Conservation (phyloP, 2,797 vertebrate genomes). For the Scarus forsteni region DNA sequence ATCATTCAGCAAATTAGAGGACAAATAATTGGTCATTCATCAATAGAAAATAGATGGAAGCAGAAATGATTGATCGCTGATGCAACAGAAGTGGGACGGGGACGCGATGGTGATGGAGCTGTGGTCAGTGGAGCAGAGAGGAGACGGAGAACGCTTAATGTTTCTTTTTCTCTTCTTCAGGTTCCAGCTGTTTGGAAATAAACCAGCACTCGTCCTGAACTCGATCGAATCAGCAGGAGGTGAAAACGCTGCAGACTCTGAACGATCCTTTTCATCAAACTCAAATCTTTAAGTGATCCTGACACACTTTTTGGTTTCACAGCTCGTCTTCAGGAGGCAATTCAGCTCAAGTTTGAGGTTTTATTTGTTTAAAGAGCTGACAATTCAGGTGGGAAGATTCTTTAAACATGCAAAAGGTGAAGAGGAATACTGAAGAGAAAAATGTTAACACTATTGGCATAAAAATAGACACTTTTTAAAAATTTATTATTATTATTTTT, state of each 20-base stretch:
- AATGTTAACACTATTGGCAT: too few species aligned
- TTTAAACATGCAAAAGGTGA: too few species aligned
- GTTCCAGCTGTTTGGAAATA: constrained; percentile 15
- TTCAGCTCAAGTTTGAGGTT: background rate
- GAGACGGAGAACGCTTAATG: constrained; percentile 29
- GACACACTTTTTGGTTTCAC: constrained; percentile 28
- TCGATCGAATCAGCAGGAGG: constrained; percentile 22
- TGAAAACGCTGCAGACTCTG: constrained; percentile 24
- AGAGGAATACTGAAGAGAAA: too few species aligned
- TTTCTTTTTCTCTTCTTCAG: constrained; percentile 25
- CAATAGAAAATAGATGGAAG: constrained; percentile 99
- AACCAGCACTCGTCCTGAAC: too few species aligned
- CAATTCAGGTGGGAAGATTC: too few species aligned
- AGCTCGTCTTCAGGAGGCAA: background rate
- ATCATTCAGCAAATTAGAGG: constrained; percentile 95
- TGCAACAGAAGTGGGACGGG: constrained; percentile 61
- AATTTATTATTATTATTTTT: too few species aligned
- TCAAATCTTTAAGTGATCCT: constrained; percentile 34
- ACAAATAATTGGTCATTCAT: constrained; percentile 99
- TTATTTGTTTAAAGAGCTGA: background rate
- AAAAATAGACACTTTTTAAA: too few species aligned
- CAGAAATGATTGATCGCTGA: constrained; percentile 98
- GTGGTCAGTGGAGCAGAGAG: constrained; percentile 86
- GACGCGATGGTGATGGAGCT: constrained; percentile 82
- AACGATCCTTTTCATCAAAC: constrained; percentile 47